Base-by-base conservation (phyloP, 2,888 invertebrate species). In the Nysson spinosus region DNA sequence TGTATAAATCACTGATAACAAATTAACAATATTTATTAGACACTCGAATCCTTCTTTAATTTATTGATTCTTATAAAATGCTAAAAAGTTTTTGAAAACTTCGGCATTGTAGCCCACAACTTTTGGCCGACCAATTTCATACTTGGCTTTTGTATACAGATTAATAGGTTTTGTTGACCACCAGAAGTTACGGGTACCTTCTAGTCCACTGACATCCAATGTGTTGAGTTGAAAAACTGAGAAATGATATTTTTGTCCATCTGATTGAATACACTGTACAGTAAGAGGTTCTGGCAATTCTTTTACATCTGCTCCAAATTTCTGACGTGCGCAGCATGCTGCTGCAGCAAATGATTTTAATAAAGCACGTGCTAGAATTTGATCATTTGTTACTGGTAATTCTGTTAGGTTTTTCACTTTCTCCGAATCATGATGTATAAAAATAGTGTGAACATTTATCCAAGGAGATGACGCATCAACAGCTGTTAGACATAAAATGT, bases 221-320 rank as follows among this genome's bases (percentile, higher is more conserved):
- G 95, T 95, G 79, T 96, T 96, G 9, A 98, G 88, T 87, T 98
- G 96, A 57, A 95, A 91, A 12, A 95, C 91, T 3, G 94, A 93
- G 83, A 97, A 96, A 83, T 96, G 93, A 83, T 94, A 95, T 32
- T 89, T 88, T 72, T 91, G 89, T 0, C 95, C 94, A 83, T 96
- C 93, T 2, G 94, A 93, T 75, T 95, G 95, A 69, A 97, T 90
- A 82, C 93, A 93, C 84, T 97, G 97, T 1, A 96, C 88, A 34
- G 92, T 92, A 47, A 97, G 89, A 3, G 97, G 97, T 78, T 93
- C 90, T 1, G 94, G 92, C 28, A 96, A 88, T 57, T 90, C 88
- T 82, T 90, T 89, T 3, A 92, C 89, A 75, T 91, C 86, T 42
- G 90, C 92, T 81, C 96, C 96, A 89, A 92, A 93, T 78, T 90